Percentiles rank a stretch among this genome's conserved stretches.
Evolutionary conservation across 1,140 invertebrate genomes (phyloP).

Genomic region (Sycophaga agraensis): DNA sequence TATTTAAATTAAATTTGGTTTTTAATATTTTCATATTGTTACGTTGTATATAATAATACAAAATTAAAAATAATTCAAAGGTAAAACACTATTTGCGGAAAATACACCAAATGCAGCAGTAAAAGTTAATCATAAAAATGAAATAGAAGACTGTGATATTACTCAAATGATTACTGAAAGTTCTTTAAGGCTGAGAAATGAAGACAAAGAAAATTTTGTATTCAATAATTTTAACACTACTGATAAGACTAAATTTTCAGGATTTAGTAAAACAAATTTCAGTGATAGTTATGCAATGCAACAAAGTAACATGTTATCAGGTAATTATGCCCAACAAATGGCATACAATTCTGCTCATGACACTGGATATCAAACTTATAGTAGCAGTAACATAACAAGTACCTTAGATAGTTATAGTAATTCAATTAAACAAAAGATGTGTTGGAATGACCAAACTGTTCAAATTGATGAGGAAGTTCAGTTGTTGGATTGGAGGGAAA

Average conservation of each 20-base stretch:
- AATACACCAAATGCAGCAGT: slow-evolving; percentile 1
- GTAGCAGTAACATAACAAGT: slow-evolving; percentile 38
- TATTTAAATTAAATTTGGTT: neutral
- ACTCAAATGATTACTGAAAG: slow-evolving; percentile 22
- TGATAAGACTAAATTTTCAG: slow-evolving; percentile 28
- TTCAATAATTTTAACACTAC: slow-evolving; percentile 8
- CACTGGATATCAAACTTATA: slow-evolving; percentile 52
- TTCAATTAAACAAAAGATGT: slow-evolving; percentile 34
- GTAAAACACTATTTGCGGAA: slow-evolving; percentile 20
- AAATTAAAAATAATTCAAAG: slow-evolving; percentile 14
- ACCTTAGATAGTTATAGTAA: slow-evolving; percentile 37
- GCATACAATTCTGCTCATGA: slow-evolving; percentile 44
- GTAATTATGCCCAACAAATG: slow-evolving; percentile 38
- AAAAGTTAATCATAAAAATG: neutral
- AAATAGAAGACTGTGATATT: neutral
- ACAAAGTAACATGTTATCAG: slow-evolving; percentile 37
- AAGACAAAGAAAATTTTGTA: slow-evolving; percentile 28
- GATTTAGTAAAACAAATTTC: slow-evolving; percentile 35
- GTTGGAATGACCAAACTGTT: slow-evolving; percentile 36
- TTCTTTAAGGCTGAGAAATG: slow-evolving; percentile 15
- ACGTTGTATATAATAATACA: neutral
- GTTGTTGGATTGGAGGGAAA: slow-evolving; percentile 43
- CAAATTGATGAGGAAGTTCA: slow-evolving; percentile 37
- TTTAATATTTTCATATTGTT: too few species aligned
- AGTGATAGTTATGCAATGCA: slow-evolving; percentile 38